Evolutionary conservation across 2,113 vertebrate species (phyloP).

Genomic region (Cichladusa arquata): DNA sequence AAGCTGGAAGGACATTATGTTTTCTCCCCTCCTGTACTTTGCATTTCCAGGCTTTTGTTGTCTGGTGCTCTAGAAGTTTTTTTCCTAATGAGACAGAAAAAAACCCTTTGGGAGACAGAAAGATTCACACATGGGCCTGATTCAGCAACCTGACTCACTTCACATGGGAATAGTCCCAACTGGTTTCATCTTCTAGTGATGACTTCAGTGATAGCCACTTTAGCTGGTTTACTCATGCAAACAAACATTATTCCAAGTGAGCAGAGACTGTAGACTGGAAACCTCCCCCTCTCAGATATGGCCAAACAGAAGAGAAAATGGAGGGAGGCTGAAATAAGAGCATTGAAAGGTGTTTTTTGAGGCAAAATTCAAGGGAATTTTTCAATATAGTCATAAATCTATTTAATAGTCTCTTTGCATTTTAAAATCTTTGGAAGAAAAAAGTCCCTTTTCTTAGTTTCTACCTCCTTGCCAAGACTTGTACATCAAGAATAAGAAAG

Average conservation of each 20-base stretch:
- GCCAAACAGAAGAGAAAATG: slow-evolving; percentile 3
- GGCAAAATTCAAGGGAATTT: neutral
- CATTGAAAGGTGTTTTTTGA: neutral
- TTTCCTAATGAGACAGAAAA: neutral
- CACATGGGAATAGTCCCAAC: slow-evolving; percentile 43
- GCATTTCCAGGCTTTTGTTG: neutral
- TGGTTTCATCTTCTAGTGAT: slow-evolving; percentile 13
- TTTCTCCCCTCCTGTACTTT: neutral
- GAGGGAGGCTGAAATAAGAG: neutral
- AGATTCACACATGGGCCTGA: neutral
- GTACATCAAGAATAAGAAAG: neutral
- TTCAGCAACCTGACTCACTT: slow-evolving; percentile 56
- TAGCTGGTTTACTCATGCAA: slow-evolving; percentile 44
- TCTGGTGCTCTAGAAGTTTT: neutral
- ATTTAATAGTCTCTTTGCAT: neutral
- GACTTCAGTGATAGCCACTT: slow-evolving; percentile 51
- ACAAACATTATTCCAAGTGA: slow-evolving; percentile 59
- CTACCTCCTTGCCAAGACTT: neutral
- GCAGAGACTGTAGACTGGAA: slow-evolving; percentile 17
- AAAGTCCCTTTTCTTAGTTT: neutral
- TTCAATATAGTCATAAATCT: neutral
- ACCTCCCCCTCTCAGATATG: neutral
- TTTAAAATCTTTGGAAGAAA: slow-evolving; percentile 12
- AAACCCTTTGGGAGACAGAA: neutral
- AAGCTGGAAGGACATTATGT: neutral